Conservation (phyloP, 2,113 vertebrate genomes). For the Chaetorhynchus papuensis region DNA sequence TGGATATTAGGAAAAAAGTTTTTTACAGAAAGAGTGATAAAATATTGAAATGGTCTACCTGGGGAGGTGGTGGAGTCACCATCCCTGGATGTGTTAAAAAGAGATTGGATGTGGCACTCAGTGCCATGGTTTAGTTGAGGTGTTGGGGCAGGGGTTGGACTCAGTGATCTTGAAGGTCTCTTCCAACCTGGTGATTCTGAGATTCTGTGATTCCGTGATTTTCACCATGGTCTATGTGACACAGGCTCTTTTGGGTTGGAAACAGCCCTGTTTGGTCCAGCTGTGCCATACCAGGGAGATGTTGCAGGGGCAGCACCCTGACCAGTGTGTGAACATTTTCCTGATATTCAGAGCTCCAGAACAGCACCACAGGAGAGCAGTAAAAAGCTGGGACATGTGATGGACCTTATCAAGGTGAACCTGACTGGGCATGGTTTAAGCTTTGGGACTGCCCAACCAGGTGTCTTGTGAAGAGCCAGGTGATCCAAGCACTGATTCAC, state of each 20-base stretch:
- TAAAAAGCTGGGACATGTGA: background rate
- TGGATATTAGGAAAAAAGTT: too few species aligned
- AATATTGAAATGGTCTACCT: too few species aligned
- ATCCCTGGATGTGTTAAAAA: too few species aligned
- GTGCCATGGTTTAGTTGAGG: too few species aligned
- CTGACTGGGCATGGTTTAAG: background rate
- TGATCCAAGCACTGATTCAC: background rate
- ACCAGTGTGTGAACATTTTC: rapidly evolving
- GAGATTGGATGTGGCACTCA: too few species aligned
- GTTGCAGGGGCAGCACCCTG: background rate
- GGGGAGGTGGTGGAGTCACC: too few species aligned
- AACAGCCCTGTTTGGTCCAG: background rate
- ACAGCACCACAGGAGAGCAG: background rate
- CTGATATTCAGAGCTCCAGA: background rate
- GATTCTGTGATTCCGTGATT: too few species aligned
- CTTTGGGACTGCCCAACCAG: background rate
- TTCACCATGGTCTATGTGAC: background rate
- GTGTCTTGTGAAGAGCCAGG: background rate
- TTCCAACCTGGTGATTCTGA: too few species aligned
- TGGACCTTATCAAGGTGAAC: background rate
- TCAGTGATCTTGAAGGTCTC: too few species aligned
- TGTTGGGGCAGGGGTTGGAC: too few species aligned
- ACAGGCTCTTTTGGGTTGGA: background rate
- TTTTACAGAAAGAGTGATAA: too few species aligned
- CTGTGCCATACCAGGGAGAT: background rate